A percentile compares a stretch with the other conserved stretches of the same genome.
These are phyloP conservation scores for Cygnus atratus DNA, from an alignment of 2,113 vertebrate genomes.

Conservation along the genomic window DNA sequence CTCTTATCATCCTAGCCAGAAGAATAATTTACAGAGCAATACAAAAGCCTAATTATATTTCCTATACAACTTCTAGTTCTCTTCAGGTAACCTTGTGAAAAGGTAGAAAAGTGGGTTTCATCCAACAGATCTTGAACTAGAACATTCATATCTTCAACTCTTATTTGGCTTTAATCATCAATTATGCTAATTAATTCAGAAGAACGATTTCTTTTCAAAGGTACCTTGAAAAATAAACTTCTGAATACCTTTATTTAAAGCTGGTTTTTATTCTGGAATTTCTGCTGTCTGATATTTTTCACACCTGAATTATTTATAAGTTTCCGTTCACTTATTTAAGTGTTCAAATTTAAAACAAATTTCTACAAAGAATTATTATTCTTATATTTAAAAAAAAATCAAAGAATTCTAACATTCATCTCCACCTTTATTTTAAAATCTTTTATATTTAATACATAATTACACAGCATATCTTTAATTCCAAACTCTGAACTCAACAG, in stretches of 20 bases:
- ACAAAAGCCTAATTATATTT: neutral
- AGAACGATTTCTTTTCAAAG: neutral
- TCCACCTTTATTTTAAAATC: neutral
- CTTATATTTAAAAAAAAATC: neutral
- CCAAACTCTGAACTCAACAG: neutral
- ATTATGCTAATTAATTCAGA: neutral
- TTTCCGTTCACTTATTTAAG: neutral
- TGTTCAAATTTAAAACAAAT: neutral
- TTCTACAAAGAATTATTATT: neutral
- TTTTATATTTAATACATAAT: neutral
- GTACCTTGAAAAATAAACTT: neutral
- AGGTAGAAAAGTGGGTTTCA: neutral
- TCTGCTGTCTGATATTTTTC: neutral
- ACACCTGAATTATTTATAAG: neutral
- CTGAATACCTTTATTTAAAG: neutral
- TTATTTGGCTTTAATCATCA: neutral
- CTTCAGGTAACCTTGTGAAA: neutral
- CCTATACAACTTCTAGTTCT: neutral
- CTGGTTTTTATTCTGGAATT: neutral
- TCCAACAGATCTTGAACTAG: neutral
- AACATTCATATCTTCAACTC: neutral
- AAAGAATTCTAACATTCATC: neutral
- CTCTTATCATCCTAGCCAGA: neutral
- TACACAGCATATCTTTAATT: neutral
- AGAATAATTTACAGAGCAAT: neutral